Evolutionary conservation across 2,797 vertebrate species (phyloP).

Genomic region (Salmo trutta): DNA sequence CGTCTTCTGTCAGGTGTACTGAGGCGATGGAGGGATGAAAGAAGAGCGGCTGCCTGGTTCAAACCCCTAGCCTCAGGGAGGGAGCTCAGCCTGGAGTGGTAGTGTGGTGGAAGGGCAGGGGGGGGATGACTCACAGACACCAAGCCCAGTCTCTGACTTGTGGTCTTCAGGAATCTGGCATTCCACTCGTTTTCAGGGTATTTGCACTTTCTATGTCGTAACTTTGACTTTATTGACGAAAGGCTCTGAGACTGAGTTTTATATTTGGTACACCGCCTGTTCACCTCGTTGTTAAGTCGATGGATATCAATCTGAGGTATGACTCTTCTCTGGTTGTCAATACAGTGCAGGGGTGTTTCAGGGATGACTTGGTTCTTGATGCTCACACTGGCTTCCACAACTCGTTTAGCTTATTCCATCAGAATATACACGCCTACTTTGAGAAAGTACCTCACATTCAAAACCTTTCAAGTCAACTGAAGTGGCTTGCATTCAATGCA

Average conservation of each 20-base stretch:
- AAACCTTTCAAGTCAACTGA: neutral
- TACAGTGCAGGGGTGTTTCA: conserved; percentile 4
- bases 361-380: neutral
- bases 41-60: conserved; percentile 15
- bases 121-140: conserved; percentile 27
- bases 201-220: neutral
- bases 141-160: neutral
- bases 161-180: neutral
- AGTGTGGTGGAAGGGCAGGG: conserved; percentile 8
- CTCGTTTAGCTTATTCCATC: no score
- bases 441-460: neutral
- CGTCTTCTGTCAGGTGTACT: conserved; percentile 21
- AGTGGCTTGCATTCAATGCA: neutral
- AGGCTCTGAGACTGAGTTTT: conserved; percentile 8
- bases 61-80: conserved; percentile 1
- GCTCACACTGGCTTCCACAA: no score
- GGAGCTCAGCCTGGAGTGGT: neutral
- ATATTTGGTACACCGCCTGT: neutral
- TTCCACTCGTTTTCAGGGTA: neutral
- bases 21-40: conserved; percentile 16
- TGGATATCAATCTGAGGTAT: neutral
- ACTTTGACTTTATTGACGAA: neutral
- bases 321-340: neutral
- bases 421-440: no score
- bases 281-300: neutral